Evolutionary conservation across 2,888 invertebrate genomes (phyloP).

Genomic region (Tetanocera ferruginea): DNA sequence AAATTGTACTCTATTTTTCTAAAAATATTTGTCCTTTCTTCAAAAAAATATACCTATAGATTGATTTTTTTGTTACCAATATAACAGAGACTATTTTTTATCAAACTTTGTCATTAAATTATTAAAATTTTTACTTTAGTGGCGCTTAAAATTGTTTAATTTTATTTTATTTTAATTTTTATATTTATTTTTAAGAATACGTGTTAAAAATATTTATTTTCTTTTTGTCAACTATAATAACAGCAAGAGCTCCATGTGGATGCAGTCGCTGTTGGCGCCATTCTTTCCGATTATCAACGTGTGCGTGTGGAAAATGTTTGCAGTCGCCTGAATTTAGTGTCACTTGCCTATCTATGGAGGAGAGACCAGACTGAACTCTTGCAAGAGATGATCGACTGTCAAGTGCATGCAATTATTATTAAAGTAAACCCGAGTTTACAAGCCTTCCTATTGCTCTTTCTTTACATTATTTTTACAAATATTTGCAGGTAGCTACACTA

Average conservation of each 20-base stretch:
- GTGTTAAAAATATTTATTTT: not conserved
- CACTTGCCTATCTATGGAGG: slow-evolving; percentile 96
- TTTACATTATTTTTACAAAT: not conserved
- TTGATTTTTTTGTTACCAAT: no score
- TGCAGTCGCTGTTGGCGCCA: slow-evolving; percentile 97
- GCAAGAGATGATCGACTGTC: slow-evolving; percentile 95
- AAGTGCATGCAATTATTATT: slow-evolving; percentile 93
- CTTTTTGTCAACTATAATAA: slow-evolving; percentile 24
- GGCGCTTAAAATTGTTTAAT: no score
- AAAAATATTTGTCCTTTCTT: no score
- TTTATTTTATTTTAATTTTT: no score
- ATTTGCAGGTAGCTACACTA: slow-evolving; percentile 80
- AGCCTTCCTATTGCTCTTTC: not conserved
- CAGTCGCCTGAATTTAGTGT: slow-evolving; percentile 86
- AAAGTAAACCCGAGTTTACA: slow-evolving; percentile 80
- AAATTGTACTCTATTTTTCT: no score
- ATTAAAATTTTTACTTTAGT: no score
- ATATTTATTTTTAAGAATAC: not conserved
- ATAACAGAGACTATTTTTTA: no score
- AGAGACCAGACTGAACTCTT: slow-evolving; percentile 93
- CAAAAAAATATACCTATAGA: no score
- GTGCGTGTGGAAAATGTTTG: slow-evolving; percentile 99
- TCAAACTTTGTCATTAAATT: no score
- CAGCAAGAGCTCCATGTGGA: slow-evolving; percentile 80
- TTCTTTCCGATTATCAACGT: slow-evolving; percentile 98